Evolutionary conservation across 2,797 vertebrate species (phyloP), one percentile per base, ranked within the genome.

Genomic region (Emys orbicularis): DNA sequence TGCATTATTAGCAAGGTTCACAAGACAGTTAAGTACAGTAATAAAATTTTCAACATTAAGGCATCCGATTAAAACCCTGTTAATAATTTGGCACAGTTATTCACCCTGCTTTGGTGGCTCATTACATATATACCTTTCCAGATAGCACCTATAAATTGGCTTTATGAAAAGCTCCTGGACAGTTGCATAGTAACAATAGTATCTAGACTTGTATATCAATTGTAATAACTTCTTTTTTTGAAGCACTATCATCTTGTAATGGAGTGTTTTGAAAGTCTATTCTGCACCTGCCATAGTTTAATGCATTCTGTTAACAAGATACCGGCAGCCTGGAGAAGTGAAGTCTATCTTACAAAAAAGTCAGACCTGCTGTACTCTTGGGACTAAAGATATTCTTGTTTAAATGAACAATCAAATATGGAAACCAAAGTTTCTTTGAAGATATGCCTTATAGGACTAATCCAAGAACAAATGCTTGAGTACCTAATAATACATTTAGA

Each of bases 1-100:
- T 79, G 83, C 12, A 29, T 29, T 79, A 54, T 79, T 82, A 6
- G 52, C 18, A 25, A 81, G n/a, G 85, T 90, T 94, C 90, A 92
- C 50, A 21, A 90, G 90, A 79, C 82, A 91, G 89, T 94, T 93
- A 97, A 97, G 90, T 91, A 81, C 81, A 83, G 44, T 93, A 97
- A 86, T 68, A 89, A 93, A 96, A 76, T 83, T 88, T 79, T 94
- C 87, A 92, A 68, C 79, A 1, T 84, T 95, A 86, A 96, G 86
- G 84, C 0, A 0, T 96, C 83, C 54, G 90, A 50, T 88, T 87
- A 74, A 72, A 94, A 79, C 86, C 89, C 81, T 90, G 82, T 84
- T 87, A 81, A 90, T 34, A 68, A 44, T 74, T 59, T 86, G 65
- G 91, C 77, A 61, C 92, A 72, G 29, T 81, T 1, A 84, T 27